phyloP scores from a whole-genome alignment of 2,888 invertebrate species.

The Halictus quadricinctus region DNA sequence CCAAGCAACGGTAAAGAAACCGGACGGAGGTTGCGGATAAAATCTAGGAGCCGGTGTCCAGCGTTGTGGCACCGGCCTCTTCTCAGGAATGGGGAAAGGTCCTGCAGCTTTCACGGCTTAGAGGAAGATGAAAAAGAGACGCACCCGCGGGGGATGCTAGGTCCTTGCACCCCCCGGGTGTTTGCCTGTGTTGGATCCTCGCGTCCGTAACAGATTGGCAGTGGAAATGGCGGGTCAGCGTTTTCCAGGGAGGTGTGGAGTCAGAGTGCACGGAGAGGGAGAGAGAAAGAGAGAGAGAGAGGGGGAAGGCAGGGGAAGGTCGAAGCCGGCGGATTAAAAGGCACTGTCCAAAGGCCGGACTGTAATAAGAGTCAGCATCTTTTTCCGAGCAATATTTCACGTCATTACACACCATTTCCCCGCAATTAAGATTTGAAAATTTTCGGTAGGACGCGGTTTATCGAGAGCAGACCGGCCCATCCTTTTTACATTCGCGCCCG shows the following conservation, averaged over 20 bases:
- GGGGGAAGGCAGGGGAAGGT: background rate
- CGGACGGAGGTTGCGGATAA: background rate
- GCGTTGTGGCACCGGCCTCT: background rate
- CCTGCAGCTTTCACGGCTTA: slow-evolving; percentile 7
- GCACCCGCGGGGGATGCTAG: slow-evolving; percentile 24
- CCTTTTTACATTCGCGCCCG: slow-evolving; percentile 20
- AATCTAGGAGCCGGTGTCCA: slow-evolving; percentile 8
- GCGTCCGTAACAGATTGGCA: slow-evolving; percentile 77
- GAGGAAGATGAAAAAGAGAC: slow-evolving; percentile 30
- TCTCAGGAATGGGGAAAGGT: background rate
- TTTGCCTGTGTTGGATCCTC: slow-evolving; percentile 38
- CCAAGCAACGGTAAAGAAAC: background rate
- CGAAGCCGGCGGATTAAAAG: slow-evolving; percentile 76
- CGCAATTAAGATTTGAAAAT: slow-evolving; percentile 78
- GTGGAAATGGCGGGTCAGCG: slow-evolving; percentile 76
- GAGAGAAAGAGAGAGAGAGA: background rate
- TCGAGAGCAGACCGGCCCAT: slow-evolving; percentile 43
- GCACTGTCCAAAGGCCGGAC: slow-evolving; percentile 66
- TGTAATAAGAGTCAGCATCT: slow-evolving; percentile 80
- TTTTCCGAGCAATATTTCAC: slow-evolving; percentile 79
- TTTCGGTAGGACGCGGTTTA: slow-evolving; percentile 62
- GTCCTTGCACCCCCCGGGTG: slow-evolving; percentile 10
- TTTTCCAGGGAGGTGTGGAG: slow-evolving; percentile 66
- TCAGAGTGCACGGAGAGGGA: background rate
- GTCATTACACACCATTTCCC: slow-evolving; percentile 78